phyloP scores from a whole-genome alignment of 2,113 vertebrate species.

The Condylura cristata region DNA sequence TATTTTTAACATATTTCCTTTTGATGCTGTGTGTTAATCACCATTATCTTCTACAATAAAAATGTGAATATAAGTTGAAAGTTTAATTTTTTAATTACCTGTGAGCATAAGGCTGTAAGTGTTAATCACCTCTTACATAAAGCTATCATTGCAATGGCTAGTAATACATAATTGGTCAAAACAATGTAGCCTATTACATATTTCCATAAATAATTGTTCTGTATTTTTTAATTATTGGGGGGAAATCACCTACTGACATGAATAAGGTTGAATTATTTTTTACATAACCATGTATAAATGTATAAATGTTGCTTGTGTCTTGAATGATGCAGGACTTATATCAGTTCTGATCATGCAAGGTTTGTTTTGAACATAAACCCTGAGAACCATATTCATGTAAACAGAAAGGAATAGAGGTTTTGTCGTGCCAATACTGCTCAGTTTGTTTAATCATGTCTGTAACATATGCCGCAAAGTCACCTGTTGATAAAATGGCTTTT shows the following conservation, averaged over 20 bases:
- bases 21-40: slow-evolving; percentile 31
- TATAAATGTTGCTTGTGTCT: slow-evolving; percentile 8
- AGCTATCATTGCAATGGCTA: slow-evolving; percentile 54
- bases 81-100: slow-evolving; percentile 60
- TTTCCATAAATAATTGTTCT: slow-evolving; percentile 63
- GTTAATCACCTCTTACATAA: slow-evolving; percentile 64
- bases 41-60: slow-evolving; percentile 54
- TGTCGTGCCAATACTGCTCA: not conserved
- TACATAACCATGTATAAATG: not conserved
- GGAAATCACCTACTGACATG: not conserved
- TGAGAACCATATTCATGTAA: not conserved
- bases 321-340: not conserved
- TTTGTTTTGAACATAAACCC: not conserved
- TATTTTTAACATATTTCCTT: slow-evolving; percentile 38
- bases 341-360: not conserved
- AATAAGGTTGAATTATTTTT: not conserved
- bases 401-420: not conserved
- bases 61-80: slow-evolving; percentile 48
- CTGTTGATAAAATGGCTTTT: slow-evolving; percentile 1
- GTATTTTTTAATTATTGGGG: not conserved
- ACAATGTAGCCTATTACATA: slow-evolving; percentile 34
- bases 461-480: not conserved
- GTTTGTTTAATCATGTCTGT: not conserved
- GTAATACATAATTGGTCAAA: slow-evolving; percentile 57
- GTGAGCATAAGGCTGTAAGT: slow-evolving; percentile 50